These are phyloP conservation scores for Cyanoliseus patagonus DNA, from an alignment of 2,113 vertebrate species.

Conservation along the genomic window DNA sequence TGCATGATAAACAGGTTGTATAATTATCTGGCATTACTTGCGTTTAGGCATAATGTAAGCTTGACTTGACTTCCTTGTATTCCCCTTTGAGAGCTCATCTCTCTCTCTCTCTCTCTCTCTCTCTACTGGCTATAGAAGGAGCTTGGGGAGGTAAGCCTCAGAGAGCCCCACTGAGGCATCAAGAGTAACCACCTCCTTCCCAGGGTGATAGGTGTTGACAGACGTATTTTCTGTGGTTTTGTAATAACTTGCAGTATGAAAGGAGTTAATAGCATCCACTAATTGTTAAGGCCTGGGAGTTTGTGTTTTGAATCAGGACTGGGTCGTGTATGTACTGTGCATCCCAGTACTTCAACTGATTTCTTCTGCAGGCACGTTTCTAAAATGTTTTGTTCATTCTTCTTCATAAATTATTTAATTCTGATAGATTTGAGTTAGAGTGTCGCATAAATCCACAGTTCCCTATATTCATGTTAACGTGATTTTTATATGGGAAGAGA, in stretches of 20 bases:
- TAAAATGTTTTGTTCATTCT: not conserved
- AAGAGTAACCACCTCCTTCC: not conserved
- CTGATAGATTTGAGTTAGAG: not conserved
- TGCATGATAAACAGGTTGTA: conserved; percentile 19
- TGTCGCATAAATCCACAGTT: not conserved
- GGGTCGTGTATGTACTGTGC: not conserved
- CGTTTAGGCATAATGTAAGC: not conserved
- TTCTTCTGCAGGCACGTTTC: not conserved
- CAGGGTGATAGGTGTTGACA: not conserved
- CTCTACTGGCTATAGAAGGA: not conserved
- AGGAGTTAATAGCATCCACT: not conserved
- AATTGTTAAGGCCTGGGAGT: not conserved
- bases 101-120: not conserved
- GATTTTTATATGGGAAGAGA: not conserved
- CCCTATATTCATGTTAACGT: not conserved
- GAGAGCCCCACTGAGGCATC: not conserved
- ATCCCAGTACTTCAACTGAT: not conserved
- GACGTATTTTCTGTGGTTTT: not conserved
- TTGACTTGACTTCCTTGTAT: not conserved
- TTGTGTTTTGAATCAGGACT: not conserved
- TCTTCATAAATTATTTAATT: not conserved
- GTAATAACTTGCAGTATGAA: not conserved
- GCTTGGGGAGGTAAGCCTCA: not conserved
- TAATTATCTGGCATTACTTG: conserved; percentile 28
- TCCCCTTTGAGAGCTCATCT: not conserved